Evolutionary conservation across 1,140 invertebrate species (phyloP).

Genomic region (Cheumatopsyche charites): DNA sequence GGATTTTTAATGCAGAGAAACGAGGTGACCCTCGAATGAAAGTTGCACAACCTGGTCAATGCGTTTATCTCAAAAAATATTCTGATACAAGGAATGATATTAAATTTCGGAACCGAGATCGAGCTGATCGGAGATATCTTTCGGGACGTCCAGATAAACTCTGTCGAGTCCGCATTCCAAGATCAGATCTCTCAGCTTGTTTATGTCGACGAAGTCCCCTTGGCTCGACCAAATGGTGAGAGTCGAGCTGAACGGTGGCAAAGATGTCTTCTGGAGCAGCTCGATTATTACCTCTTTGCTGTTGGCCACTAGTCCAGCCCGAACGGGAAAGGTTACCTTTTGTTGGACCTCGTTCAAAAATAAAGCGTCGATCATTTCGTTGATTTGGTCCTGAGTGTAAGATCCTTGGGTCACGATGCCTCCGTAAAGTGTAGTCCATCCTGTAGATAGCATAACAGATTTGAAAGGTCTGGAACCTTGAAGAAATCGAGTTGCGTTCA

Average conservation of each 20-base stretch:
- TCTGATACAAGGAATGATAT: no score
- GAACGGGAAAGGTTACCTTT: slow-evolving; percentile 81
- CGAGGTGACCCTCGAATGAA: no score
- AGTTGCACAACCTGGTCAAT: no score
- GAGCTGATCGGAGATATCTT: slow-evolving; percentile 62
- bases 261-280: slow-evolving; percentile 56
- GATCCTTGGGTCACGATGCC: slow-evolving; percentile 60
- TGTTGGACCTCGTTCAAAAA: slow-evolving; percentile 64
- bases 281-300: slow-evolving; percentile 63
- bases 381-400: slow-evolving; percentile 73
- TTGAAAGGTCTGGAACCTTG: slow-evolving; percentile 65
- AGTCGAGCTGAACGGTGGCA: slow-evolving; percentile 60
- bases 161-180: slow-evolving; percentile 66
- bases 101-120: slow-evolving; percentile 50
- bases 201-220: slow-evolving; percentile 67
- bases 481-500: slow-evolving; percentile 72
- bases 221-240: slow-evolving; percentile 76
- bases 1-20: no score
- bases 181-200: slow-evolving; percentile 66
- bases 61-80: no score
- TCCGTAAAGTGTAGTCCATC: slow-evolving; percentile 82
- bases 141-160: slow-evolving; percentile 74
- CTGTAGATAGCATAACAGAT: slow-evolving; percentile 76
- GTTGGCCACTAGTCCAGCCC: slow-evolving; percentile 73
- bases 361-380: slow-evolving; percentile 74